These are phyloP conservation scores for Chelonoidis abingdonii DNA, from an alignment of 2,113 vertebrate species.

Conservation along the genomic window DNA sequence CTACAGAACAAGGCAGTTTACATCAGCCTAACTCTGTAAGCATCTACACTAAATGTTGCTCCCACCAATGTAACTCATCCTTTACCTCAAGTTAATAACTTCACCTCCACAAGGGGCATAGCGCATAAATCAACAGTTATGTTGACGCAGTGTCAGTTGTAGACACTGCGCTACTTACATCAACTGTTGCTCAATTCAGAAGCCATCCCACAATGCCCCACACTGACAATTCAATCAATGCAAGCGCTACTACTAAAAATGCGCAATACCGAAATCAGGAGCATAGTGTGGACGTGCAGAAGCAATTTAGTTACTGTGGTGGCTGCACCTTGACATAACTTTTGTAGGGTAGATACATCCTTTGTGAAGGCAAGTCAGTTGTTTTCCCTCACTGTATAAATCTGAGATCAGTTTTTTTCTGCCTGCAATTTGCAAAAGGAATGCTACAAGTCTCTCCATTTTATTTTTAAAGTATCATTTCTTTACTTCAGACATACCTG, in stretches of 20 bases:
- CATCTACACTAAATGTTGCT: not conserved
- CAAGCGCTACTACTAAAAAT: not conserved
- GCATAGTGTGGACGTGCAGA: not conserved
- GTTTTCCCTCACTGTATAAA: not conserved
- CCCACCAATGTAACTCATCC: accelerated
- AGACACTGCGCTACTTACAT: not conserved
- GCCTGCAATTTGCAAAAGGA: not conserved
- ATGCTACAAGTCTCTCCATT: not conserved
- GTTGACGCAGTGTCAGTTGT: not conserved
- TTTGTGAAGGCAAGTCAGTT: not conserved
- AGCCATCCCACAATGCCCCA: not conserved
- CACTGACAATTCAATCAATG: not conserved
- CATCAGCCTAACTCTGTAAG: not conserved
- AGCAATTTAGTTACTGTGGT: not conserved
- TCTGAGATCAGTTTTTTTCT: not conserved
- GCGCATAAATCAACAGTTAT: not conserved
- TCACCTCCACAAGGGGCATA: not conserved
- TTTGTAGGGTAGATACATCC: not conserved
- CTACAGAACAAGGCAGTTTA: not conserved
- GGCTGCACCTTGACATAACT: not conserved
- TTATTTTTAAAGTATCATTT: not conserved
- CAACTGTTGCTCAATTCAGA: not conserved
- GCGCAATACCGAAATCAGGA: accelerated
- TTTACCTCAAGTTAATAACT: not conserved
- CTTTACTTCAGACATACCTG: not conserved